A percentile compares a stretch with the other conserved stretches of the same genome.
phyloP scores from a whole-genome alignment of 35 echinoderm and acorn worm genomes.

The Acanthaster planci region DNA sequence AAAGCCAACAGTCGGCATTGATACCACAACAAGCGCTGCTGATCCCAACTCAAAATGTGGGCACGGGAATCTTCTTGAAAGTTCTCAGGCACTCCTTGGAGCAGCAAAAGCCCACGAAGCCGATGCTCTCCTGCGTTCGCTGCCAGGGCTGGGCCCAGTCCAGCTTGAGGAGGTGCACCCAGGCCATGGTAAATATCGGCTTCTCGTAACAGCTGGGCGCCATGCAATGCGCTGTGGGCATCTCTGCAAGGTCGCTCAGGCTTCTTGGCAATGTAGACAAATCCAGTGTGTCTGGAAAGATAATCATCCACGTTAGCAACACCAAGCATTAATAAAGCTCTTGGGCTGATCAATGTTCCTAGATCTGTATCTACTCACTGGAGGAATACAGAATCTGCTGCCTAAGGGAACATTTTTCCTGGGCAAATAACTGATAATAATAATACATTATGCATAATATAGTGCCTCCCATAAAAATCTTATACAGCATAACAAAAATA shows the following conservation, averaged over 20 bases:
- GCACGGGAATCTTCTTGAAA: slow-evolving; percentile 61
- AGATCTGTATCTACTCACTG: too few species aligned
- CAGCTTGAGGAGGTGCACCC: slow-evolving; percentile 51
- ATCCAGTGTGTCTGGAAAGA: background rate
- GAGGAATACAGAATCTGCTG: too few species aligned
- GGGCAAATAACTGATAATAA: too few species aligned
- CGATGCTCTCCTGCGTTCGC: slow-evolving; percentile 7
- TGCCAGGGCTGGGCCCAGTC: slow-evolving; percentile 38
- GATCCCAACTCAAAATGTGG: slow-evolving; percentile 15
- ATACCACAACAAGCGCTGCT: too few species aligned
- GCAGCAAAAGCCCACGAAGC: slow-evolving; percentile 54
- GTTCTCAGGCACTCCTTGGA: slow-evolving; percentile 46
- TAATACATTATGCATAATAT: too few species aligned
- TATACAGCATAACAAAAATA: too few species aligned
- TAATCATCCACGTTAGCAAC: too few species aligned
- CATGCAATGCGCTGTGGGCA: slow-evolving; percentile 54
- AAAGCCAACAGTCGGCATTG: too few species aligned
- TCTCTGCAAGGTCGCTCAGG: slow-evolving; percentile 9
- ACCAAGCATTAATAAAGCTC: too few species aligned
- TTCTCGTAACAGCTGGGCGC: slow-evolving; percentile 46
- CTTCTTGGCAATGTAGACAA: slow-evolving; percentile 37
- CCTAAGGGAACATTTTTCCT: too few species aligned
- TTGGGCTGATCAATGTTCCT: too few species aligned
- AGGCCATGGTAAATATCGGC: slow-evolving; percentile 51
- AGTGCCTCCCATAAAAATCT: too few species aligned